phyloP scores from a whole-genome alignment of 2,888 invertebrate genomes.

The Conus canariensis region DNA sequence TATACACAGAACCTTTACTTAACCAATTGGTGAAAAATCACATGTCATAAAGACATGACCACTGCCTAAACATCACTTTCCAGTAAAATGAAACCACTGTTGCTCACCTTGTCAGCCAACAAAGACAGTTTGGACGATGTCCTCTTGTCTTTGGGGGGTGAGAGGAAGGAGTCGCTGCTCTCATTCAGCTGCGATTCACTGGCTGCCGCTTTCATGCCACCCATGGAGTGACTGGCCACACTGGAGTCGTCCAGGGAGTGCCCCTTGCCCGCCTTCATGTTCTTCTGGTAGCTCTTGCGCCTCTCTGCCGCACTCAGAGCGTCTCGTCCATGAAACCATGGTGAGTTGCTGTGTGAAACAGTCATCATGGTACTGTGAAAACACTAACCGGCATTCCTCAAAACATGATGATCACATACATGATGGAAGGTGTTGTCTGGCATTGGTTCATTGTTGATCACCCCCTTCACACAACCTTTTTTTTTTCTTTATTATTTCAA shows the following conservation, averaged over 20 bases:
- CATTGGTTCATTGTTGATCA: neutral
- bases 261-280: constrained; percentile 60
- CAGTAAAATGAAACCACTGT: too few relatives aligned
- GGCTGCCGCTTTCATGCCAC: constrained; percentile 66
- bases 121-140: constrained; percentile 68
- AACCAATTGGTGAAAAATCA: too few relatives aligned
- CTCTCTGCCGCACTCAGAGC: constrained; percentile 60
- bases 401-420: too few relatives aligned
- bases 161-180: constrained; percentile 77
- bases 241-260: constrained; percentile 79
- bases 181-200: constrained; percentile 71
- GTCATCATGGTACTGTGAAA: neutral
- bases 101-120: constrained; percentile 69
- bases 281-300: constrained; percentile 64
- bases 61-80: too few relatives aligned
- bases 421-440: too few relatives aligned
- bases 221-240: constrained; percentile 59
- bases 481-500: too few relatives aligned
- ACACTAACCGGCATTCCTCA: neutral
- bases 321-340: constrained; percentile 91
- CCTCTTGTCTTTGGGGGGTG: constrained; percentile 85
- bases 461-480: too few relatives aligned
- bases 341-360: constrained; percentile 84
- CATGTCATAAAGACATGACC: too few relatives aligned
- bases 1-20: too few relatives aligned